These are phyloP conservation scores for Ochlodes sylvanus DNA, from an alignment of 2,888 invertebrate genomes.

Conservation along the genomic window DNA sequence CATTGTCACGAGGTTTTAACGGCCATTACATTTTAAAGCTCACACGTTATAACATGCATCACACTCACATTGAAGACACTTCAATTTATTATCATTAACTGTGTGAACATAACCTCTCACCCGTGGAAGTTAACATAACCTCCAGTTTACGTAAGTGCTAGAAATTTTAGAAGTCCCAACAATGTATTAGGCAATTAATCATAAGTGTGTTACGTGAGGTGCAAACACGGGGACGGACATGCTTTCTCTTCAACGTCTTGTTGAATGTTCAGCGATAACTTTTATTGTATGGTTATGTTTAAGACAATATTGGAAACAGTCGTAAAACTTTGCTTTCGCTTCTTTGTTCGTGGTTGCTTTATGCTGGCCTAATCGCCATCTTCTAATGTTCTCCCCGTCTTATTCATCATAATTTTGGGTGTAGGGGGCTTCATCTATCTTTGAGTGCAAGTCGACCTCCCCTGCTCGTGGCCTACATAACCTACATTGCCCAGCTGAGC, in stretches of 20 bases:
- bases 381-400: neutral
- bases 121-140: neutral
- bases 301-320: constrained; percentile 1
- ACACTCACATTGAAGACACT: constrained; percentile 6
- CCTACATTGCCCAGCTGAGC: no score
- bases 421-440: no score
- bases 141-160: constrained; percentile 34
- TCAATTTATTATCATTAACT: neutral
- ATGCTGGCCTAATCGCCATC: no score
- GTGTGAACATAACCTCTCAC: constrained; percentile 23
- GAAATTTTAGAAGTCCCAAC: constrained; percentile 40
- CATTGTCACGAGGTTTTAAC: no score
- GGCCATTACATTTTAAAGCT: neutral
- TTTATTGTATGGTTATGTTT: constrained; percentile 19
- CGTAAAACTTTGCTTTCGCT: constrained; percentile 6
- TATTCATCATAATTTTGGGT: no score
- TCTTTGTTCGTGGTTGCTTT: no score
- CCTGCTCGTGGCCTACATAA: no score
- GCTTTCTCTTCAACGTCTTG: constrained; percentile 23
- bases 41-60: constrained; percentile 1
- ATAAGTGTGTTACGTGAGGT: constrained; percentile 32
- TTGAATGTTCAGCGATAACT: neutral
- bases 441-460: no score
- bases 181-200: constrained; percentile 37
- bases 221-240: constrained; percentile 14